phyloP scores from a whole-genome alignment of 2,797 vertebrate genomes.

The Phalanger gymnotis region DNA sequence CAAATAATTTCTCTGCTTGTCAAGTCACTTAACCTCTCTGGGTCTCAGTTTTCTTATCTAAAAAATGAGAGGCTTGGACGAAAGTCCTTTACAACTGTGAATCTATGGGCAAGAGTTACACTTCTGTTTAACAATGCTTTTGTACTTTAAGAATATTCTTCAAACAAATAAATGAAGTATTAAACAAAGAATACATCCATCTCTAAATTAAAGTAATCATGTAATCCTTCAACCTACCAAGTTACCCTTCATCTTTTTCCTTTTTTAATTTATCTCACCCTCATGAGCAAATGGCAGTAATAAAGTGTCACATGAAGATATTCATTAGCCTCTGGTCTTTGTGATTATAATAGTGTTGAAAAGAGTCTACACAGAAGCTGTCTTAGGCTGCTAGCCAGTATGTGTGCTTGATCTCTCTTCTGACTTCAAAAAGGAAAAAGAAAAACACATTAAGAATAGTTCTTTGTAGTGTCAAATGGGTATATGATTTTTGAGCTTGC shows the following conservation, averaged over 20 bases:
- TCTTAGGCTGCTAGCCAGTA: conserved; percentile 84
- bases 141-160: conserved; percentile 69
- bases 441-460: conserved; percentile 71
- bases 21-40: neutral
- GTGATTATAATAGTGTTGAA: conserved; percentile 85
- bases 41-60: neutral
- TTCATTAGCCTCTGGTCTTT: conserved; percentile 83
- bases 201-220: conserved; percentile 82
- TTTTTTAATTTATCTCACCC: conserved; percentile 75
- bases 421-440: conserved; percentile 78
- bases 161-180: conserved; percentile 75
- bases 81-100: neutral
- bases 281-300: conserved; percentile 80
- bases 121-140: conserved; percentile 41
- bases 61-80: neutral
- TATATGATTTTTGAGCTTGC: conserved; percentile 83
- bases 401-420: conserved; percentile 83
- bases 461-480: conserved; percentile 84
- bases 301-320: conserved; percentile 80
- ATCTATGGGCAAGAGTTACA: conserved; percentile 12
- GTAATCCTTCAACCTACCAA: conserved; percentile 77
- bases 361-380: conserved; percentile 83
- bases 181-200: conserved; percentile 77
- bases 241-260: conserved; percentile 76
- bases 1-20: neutral